Evolutionary conservation across 2,797 vertebrate genomes (phyloP), one percentile per base, ranked within the genome.

Genomic region (Phataginus tricuspis): DNA sequence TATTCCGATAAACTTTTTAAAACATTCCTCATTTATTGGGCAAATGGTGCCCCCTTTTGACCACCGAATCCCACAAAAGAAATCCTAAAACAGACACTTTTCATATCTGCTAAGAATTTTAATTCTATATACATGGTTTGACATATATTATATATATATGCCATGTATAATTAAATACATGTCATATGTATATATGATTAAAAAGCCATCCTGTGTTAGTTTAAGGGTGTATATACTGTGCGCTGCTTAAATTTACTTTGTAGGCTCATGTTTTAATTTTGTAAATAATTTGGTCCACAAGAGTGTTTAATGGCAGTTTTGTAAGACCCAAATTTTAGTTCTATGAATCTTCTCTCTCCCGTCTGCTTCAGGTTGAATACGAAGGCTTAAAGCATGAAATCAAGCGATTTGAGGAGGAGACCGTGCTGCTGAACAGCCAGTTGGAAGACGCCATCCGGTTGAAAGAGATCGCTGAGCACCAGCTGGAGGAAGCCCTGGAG

Each of bases 331-430:
- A 98, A 94, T 98, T 98, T 98, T 98, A 99, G 98, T 98, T 98
- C 98, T 98, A 97, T 98, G 97, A 98, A 98, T 98, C 96, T 98
- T 98, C 98, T 97, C 94, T 98, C 89, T 98, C 95, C 98, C 98
- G 25, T 95, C 90, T 98, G 79, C 96, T 98, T 87, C 98, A 99
- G 99, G 99, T 99, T 97, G 99, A 99, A 98, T 99, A 99, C 6
- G 99, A 99, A 98, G 99, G 99, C 72, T 98, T 99, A 97, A 99
- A 99, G 96, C 99, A 99, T 93, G 99, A 99, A 98, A 99, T 99
- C 90, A 99, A 99, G 95, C 99, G 99, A 5, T 98, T 99, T 86
- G 99, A 99, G 97, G 99, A 99, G 98, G 99, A 99, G 97, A 99
- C 99, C 0, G 99, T 99, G n/a, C 99, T 99, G 18, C 99, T 99